Conservation (phyloP, 2,797 vertebrate species). For the Mionectes olivaceus region DNA sequence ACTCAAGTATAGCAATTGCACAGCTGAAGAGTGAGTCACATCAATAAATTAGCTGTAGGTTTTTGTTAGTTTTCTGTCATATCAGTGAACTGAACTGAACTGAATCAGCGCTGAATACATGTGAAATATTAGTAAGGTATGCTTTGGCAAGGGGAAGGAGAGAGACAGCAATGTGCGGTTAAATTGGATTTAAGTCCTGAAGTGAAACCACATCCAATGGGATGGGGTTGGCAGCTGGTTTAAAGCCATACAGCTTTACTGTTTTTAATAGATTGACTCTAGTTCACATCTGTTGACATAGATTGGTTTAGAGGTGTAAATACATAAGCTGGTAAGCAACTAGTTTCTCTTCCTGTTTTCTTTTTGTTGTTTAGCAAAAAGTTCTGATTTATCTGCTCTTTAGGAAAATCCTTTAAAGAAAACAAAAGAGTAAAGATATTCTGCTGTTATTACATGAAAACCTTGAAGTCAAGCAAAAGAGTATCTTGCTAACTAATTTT, state of each 20-base stretch:
- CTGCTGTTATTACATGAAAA: neutral
- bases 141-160: neutral
- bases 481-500: neutral
- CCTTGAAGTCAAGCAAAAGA: neutral
- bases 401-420: neutral
- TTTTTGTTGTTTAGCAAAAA: neutral
- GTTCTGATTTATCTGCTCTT: neutral
- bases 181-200: neutral
- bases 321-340: neutral
- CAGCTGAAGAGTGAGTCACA: conserved; percentile 20
- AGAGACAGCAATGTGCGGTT: neutral
- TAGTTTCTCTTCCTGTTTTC: conserved; percentile 25
- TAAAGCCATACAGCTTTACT: neutral
- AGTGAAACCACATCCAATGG: neutral
- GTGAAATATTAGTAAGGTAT: neutral
- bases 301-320: neutral
- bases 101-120: neutral
- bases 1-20: neutral
- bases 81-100: conserved; percentile 31
- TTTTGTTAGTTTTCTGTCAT: neutral
- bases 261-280: neutral
- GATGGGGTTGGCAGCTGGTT: neutral
- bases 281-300: neutral
- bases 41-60: neutral
- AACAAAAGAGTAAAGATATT: neutral